A percentile compares a stretch with the other conserved stretches of the same genome.
These are phyloP conservation scores for Cryptoblepharus egeriae DNA, from an alignment of 2,797 vertebrate genomes.

Conservation along the genomic window DNA sequence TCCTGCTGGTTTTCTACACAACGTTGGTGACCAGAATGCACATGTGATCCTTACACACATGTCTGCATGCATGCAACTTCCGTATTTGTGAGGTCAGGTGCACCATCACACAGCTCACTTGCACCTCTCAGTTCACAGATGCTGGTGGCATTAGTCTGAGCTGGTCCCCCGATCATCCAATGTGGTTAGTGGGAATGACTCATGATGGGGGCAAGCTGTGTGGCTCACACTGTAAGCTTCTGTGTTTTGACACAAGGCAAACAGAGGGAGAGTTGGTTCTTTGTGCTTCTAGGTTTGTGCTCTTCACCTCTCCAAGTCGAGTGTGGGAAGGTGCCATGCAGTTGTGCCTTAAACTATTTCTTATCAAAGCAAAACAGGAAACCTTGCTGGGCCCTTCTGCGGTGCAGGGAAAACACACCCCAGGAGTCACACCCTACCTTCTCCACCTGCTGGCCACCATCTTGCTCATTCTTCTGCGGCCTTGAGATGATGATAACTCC, in stretches of 20 bases:
- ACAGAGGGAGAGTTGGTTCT: no score
- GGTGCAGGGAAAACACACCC: background rate
- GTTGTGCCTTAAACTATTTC: background rate
- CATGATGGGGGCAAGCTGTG: background rate
- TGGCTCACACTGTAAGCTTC: background rate
- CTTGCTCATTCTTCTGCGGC: conserved; percentile 82
- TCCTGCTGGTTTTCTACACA: background rate
- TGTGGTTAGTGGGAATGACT: background rate
- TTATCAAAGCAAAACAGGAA: background rate
- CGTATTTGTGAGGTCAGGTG: background rate
- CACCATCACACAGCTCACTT: background rate
- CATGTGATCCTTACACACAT: background rate
- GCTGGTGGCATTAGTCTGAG: background rate
- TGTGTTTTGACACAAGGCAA: background rate
- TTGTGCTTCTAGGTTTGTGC: background rate
- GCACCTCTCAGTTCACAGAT: background rate
- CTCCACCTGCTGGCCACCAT: conserved; percentile 84
- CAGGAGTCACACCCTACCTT: conserved; percentile 85
- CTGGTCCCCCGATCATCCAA: background rate
- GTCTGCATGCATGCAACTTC: background rate
- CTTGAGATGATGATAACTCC: conserved; percentile 89
- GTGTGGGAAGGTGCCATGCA: background rate
- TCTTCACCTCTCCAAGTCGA: background rate
- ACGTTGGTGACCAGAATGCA: background rate
- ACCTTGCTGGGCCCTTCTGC: background rate